These are phyloP conservation scores for Sphinx pinastri DNA, from an alignment of 2,888 invertebrate species.

Conservation along the genomic window DNA sequence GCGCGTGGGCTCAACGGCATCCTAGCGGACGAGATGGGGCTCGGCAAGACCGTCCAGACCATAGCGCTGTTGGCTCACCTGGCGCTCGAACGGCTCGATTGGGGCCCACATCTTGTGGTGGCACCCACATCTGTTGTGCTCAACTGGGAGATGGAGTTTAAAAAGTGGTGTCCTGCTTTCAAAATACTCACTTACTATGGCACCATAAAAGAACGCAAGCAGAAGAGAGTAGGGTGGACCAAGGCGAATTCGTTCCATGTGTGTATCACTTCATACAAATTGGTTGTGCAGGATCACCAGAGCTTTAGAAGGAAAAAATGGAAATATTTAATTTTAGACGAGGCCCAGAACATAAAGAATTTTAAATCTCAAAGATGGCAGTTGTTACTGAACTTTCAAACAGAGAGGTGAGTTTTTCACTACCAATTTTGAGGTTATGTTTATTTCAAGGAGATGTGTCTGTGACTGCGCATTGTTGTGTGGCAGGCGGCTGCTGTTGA, in stretches of 20 bases:
- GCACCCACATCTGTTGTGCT: slow-evolving; percentile 99
- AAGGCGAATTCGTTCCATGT: slow-evolving; percentile 99
- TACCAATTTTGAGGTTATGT: background rate
- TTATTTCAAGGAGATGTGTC: no score
- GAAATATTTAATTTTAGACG: slow-evolving; percentile 99
- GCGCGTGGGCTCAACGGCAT: slow-evolving; percentile 98
- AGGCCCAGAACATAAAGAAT: slow-evolving; percentile 99
- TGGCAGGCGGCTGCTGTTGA: slow-evolving; percentile 92
- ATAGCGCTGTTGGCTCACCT: slow-evolving; percentile 97
- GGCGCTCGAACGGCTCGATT: slow-evolving; percentile 95
- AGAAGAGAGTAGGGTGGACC: slow-evolving; percentile 97
- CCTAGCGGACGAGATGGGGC: slow-evolving; percentile 98
- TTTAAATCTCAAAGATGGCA: slow-evolving; percentile 99
- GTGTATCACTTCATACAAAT: slow-evolving; percentile 98
- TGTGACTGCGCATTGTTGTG: slow-evolving; percentile 8
- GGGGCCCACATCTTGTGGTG: slow-evolving; percentile 99
- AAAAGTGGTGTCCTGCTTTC: slow-evolving; percentile 99
- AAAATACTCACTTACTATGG: slow-evolving; percentile 99
- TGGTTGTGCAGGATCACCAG: slow-evolving; percentile 99
- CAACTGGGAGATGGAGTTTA: slow-evolving; percentile 99
- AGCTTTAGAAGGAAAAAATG: slow-evolving; percentile 98
- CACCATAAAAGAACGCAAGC: slow-evolving; percentile 96
- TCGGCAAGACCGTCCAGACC: slow-evolving; percentile 98
- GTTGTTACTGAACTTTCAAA: slow-evolving; percentile 96
- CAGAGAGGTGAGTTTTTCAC: slow-evolving; percentile 87